Evolutionary conservation across 2,113 vertebrate species (phyloP).

Genomic region (Todiramphus chloris): DNA sequence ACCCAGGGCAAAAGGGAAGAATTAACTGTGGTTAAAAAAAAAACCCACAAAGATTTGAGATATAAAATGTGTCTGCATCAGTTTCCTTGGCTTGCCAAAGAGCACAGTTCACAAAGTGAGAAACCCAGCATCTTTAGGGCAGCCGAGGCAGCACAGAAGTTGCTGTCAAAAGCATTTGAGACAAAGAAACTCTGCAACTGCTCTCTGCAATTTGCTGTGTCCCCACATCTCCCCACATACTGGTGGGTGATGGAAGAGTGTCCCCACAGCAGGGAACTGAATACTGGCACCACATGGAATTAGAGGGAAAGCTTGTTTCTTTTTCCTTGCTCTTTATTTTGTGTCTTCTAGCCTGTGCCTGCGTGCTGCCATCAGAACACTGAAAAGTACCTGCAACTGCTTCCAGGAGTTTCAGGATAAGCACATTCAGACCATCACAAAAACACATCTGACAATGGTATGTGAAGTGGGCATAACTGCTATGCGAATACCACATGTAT

Average conservation of each 20-base stretch:
- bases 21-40: constrained; percentile 58
- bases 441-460: background rate
- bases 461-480: fast-evolving
- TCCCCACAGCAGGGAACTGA: background rate
- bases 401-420: background rate
- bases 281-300: background rate
- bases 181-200: background rate
- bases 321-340: background rate
- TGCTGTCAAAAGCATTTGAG: background rate
- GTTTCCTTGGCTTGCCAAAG: constrained; percentile 26
- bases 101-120: constrained; percentile 30
- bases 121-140: constrained; percentile 35
- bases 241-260: background rate
- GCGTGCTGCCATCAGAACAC: background rate
- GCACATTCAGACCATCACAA: background rate
- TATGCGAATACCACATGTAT: fast-evolving
- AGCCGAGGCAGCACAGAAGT: constrained; percentile 2
- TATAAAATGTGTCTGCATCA: constrained; percentile 58
- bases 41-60: background rate
- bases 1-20: constrained; percentile 70
- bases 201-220: background rate
- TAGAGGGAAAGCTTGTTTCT: background rate
- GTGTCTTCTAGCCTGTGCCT: background rate
- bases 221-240: background rate
- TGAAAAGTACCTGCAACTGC: background rate